A percentile compares a stretch with the other conserved stretches of the same genome.
Evolutionary conservation across 2,797 vertebrate genomes (phyloP).

Genomic region (Falco columbarius): DNA sequence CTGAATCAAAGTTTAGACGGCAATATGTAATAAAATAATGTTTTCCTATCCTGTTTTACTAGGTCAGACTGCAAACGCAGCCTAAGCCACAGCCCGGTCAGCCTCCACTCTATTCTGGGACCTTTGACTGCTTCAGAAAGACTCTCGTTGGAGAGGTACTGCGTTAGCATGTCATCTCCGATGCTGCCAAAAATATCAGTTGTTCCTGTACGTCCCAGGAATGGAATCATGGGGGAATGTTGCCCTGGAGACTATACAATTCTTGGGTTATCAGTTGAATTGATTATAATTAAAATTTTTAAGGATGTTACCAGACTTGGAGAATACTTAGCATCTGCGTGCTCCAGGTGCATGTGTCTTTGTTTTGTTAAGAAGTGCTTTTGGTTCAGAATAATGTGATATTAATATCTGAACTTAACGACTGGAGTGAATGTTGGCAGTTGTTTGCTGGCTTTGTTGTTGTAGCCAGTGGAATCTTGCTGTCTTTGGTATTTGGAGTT

Average conservation of each 20-base stretch:
- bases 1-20: neutral
- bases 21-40: neutral
- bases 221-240: neutral
- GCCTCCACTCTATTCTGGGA: conserved; percentile 83
- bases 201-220: neutral
- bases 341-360: neutral
- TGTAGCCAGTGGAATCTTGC: neutral
- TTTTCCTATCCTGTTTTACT: neutral
- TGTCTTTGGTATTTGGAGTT: neutral
- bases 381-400: neutral
- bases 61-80: conserved; percentile 97
- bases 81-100: conserved; percentile 86
- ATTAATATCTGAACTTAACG: neutral
- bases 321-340: rapidly evolving
- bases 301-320: neutral
- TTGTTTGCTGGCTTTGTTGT: neutral
- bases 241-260: neutral
- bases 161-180: neutral
- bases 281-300: neutral
- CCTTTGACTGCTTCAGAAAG: conserved; percentile 94
- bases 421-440: neutral
- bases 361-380: neutral
- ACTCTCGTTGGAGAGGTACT: conserved; percentile 91
- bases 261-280: neutral
- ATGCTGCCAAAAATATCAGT: neutral